phyloP scores from a whole-genome alignment of 2,888 invertebrate genomes.

The Andrena chrysosceles region DNA sequence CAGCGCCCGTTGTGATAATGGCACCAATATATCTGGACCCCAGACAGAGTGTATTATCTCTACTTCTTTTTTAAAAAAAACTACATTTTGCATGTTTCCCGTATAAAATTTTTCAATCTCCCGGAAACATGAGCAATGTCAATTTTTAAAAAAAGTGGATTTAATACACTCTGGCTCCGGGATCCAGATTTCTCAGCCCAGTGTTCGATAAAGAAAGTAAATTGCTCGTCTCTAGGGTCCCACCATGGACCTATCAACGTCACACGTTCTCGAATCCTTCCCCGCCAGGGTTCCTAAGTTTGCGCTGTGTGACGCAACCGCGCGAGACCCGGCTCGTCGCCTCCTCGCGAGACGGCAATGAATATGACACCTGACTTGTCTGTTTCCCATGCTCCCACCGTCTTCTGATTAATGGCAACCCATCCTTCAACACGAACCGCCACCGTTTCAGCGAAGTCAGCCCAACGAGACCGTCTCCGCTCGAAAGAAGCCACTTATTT shows the following conservation, averaged over 20 bases:
- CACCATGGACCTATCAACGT: neutral
- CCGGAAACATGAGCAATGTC: too few species aligned
- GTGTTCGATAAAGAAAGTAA: too few species aligned
- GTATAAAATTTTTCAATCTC: too few species aligned
- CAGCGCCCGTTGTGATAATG: too few species aligned
- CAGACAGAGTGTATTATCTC: too few species aligned
- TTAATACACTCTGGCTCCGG: too few species aligned
- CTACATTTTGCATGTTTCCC: too few species aligned
- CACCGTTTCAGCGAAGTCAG: neutral
- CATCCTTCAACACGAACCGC: neutral
- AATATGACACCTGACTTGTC: neutral
- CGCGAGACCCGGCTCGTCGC: slow-evolving; percentile 6
- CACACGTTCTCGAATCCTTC: neutral
- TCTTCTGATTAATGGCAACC: slow-evolving; percentile 1
- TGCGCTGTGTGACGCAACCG: slow-evolving; percentile 32
- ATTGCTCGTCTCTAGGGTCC: neutral
- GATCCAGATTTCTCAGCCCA: too few species aligned
- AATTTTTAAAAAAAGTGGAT: too few species aligned
- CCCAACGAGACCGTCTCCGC: neutral
- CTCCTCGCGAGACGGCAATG: slow-evolving; percentile 6
- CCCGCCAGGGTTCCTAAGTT: slow-evolving; percentile 22
- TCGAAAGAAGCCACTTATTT: neutral
- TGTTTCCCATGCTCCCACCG: slow-evolving; percentile 14
- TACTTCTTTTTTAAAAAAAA: too few species aligned
- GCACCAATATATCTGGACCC: too few species aligned